Evolutionary conservation across 2,797 vertebrate genomes (phyloP), one percentile per base, ranked within the genome.

Genomic region (Siniperca undulata): DNA sequence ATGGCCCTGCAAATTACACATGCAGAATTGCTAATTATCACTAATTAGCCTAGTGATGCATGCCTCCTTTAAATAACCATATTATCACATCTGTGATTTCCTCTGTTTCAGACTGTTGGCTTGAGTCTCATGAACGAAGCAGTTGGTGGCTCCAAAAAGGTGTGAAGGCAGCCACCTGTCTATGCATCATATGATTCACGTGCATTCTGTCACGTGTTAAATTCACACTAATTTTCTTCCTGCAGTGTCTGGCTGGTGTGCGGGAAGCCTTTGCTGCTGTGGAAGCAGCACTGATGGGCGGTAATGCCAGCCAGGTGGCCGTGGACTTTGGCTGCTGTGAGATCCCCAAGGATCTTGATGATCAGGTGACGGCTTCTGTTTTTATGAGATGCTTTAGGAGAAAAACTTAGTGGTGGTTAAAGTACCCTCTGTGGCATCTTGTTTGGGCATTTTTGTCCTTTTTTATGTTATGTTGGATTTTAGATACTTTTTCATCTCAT

Each of bases 121-220:
- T 27, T 85, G 61, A 95, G 96, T 85, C 94, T 98, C 22, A 84
- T 2, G 5, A 95, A 95, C 38, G 76, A 93, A 42, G 93, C 85
- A 0, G 93, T 97, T 11, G 96, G 97, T 0, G 97, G 97, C 27
- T 98, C 97, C 22, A 52, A 80, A 17, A 93, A 97, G 96, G 97
- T 98, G 81, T 44, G 89, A 69, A 81, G 38, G 3, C 65, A 0
- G 27, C 68, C 46, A 20, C 34, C 20, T 77, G n/a, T 55, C 77
- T 70, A 24, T 55, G 27, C 4, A 27, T 74, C 38, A 34, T 27
- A 20, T 61, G 1, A 17, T 48, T 46, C 3, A 24, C 30, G 30
- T 34, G 52, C 50, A 3, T 7, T 55, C 36, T 53, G 20, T 14
- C 42, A 20, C 42, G 50, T 59, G 20, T 81, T 68, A 64, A 19